phyloP scores from a whole-genome alignment of 2,888 invertebrate species.

The Ptilodon capucinus region DNA sequence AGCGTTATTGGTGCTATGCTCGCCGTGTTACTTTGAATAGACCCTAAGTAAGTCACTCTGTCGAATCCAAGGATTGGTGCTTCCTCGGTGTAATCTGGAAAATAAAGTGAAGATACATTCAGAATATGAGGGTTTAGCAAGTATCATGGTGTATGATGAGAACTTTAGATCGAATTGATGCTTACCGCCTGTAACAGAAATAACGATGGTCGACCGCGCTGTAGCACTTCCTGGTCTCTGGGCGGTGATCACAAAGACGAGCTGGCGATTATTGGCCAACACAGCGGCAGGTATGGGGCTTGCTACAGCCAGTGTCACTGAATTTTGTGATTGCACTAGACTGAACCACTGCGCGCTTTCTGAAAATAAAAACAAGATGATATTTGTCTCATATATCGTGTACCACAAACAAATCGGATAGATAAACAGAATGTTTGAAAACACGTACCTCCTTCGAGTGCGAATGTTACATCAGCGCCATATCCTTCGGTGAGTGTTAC shows the following conservation, averaged over 20 bases:
- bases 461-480: not conserved
- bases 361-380: slow-evolving; percentile 19
- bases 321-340: slow-evolving; percentile 6
- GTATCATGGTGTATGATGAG: too few relatives aligned
- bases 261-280: slow-evolving; percentile 22
- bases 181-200: slow-evolving; percentile 15
- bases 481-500: not conserved
- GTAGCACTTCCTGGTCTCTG: slow-evolving; percentile 12
- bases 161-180: not conserved
- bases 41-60: slow-evolving; percentile 29
- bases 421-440: too few relatives aligned
- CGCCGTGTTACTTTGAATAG: slow-evolving; percentile 16
- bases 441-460: slow-evolving; percentile 37
- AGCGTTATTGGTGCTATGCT: slow-evolving; percentile 28
- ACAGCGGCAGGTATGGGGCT: slow-evolving; percentile 16
- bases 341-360: slow-evolving; percentile 39
- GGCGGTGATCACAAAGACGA: slow-evolving; percentile 29
- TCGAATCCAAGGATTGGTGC: slow-evolving; percentile 28
- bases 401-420: too few relatives aligned
- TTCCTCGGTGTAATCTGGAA: slow-evolving; percentile 17
- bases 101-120: not conserved
- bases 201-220: slow-evolving; percentile 28
- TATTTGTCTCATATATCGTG: too few relatives aligned
- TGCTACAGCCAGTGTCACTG: slow-evolving; percentile 6
- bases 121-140: too few relatives aligned